Evolutionary conservation across 2,888 invertebrate species (phyloP), one percentile per base, ranked within the genome.

Genomic region (Dryococelus australis): DNA sequence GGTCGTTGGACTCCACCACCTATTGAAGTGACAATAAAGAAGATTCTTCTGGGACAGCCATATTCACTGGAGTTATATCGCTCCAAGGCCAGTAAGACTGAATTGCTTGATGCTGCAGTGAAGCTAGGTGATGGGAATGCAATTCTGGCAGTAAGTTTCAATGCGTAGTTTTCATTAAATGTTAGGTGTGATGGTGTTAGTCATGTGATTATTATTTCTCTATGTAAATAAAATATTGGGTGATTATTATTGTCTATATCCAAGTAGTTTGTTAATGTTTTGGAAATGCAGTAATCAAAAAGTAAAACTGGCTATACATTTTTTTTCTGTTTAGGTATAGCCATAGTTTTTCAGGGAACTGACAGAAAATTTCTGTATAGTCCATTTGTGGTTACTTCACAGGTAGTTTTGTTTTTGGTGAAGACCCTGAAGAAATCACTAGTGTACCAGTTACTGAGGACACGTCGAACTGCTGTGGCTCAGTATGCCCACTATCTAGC

Each of bases 401-500:
- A 96, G 96, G 94, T 97, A 35, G 94, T 96, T 0, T 91, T 97
- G 13, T 97, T 96, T 92, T 93, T 98, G 3, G 95, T 95, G 87
- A 95, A 94, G 90, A 96, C 97, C 0, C 91, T 98, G 13, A 96
- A 96, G 90, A 94, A 94, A 89, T 94, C 95, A 88, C 91, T 97
- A 83, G 95, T 97, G 53, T 94, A 96, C 88, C 95, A 95, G 90
- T 92, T 97, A 84, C 91, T 98, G 0, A 93, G 95, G 0, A 94
- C 95, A n/a, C 93, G 96, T 87, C 95, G 96, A 0, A 92, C 95
- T 8, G 97, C 97, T 0, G 93, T 97, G 16, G 94, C 95, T 89
- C 96, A 96, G 90, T 97, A 97, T 91, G 93, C 96, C 16, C 94
- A 95, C 90, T 96, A 96, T 91, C 92, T 97, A n/a, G 94, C 95